Conservation (phyloP, 2,888 invertebrate species). For the Ypsolopha scabrella region DNA sequence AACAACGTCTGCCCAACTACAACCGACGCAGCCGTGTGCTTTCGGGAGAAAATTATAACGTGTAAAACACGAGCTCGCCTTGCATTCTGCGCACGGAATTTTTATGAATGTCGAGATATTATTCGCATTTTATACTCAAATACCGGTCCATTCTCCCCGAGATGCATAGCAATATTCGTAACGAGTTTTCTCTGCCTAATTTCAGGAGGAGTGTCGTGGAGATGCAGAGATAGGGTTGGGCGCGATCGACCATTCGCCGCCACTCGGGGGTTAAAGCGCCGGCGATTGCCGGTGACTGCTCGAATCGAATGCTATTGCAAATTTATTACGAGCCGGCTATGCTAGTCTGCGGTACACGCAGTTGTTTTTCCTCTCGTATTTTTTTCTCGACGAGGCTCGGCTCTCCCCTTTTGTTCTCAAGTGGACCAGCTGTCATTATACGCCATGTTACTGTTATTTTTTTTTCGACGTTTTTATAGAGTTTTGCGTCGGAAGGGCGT, state of each 20-base stretch:
- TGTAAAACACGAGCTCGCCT: conserved; percentile 66
- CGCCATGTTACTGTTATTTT: conserved; percentile 70
- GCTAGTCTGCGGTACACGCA: conserved; percentile 36
- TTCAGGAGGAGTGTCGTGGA: conserved; percentile 46
- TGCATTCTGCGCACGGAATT: conserved; percentile 64
- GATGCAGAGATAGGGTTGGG: neutral
- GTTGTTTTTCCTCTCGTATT: conserved; percentile 67
- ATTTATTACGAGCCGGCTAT: conserved; percentile 59
- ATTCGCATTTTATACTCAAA: conserved; percentile 70
- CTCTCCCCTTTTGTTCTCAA: conserved; percentile 71
- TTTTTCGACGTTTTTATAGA: conserved; percentile 68
- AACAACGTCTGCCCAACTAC: conserved; percentile 33
- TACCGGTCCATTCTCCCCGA: conserved; percentile 61
- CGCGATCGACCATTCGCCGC: neutral
- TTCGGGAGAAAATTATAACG: conserved; percentile 68
- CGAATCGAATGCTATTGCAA: conserved; percentile 62
- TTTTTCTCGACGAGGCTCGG: conserved; percentile 65
- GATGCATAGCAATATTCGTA: conserved; percentile 67
- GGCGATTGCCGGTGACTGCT: conserved; percentile 26
- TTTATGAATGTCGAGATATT: conserved; percentile 67
- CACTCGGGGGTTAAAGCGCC: conserved; percentile 18
- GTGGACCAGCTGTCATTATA: conserved; percentile 73
- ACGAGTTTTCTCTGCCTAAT: conserved; percentile 67
- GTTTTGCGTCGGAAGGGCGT: conserved; percentile 65
- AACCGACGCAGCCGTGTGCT: conserved; percentile 48